Evolutionary conservation across 1,140 invertebrate genomes (phyloP), one percentile per base, ranked within the genome.

Genomic region (Coenobita brevimanus): DNA sequence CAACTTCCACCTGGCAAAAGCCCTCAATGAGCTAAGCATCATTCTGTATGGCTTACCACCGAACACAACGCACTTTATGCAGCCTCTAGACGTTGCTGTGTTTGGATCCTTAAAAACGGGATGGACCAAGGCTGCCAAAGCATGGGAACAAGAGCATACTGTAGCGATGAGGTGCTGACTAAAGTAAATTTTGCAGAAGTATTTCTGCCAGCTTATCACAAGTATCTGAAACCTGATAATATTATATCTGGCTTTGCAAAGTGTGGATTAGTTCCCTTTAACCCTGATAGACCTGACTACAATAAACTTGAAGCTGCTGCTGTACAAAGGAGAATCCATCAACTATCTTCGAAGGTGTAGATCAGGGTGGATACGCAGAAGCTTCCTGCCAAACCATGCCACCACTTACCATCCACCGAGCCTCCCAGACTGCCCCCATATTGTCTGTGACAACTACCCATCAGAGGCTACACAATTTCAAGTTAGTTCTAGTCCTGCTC

Each of bases 21-120:
- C 73, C 2, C 73, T 76, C n/a, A 76, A 76, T 76, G 73, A 76
- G 2, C n/a, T 24, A 15, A n/a, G n/a, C 4, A 76, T 76, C 3
- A 76, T 76, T 27, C 73, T 76, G 2, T 76, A 76, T 21, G 73
- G 73, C 4, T 76, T 43, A 1, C 73, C 73, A 3, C 73, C 73
- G 6, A 76, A 76, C n/a, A 43, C 38, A 17, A 38, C 73, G 24
- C 73, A 76, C n/a, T 17, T 76, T 10, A 41, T 76, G 73, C 73
- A 76, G 41, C 33, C 73, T 17, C n/a, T 76, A n/a, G 73, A 76
- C 46, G 73, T 76, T 33, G 10, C 73, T 4, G 73, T 76, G 3
- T 76, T 79, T 57, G 76, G 43, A 10, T 46, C 76, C 4, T 3
- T 43, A 10, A 76, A 76, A 27, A 76, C 13, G n/a, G 73, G 36